Base-by-base conservation (phyloP, 2,888 invertebrate genomes). In the Latheticus oryzae region DNA sequence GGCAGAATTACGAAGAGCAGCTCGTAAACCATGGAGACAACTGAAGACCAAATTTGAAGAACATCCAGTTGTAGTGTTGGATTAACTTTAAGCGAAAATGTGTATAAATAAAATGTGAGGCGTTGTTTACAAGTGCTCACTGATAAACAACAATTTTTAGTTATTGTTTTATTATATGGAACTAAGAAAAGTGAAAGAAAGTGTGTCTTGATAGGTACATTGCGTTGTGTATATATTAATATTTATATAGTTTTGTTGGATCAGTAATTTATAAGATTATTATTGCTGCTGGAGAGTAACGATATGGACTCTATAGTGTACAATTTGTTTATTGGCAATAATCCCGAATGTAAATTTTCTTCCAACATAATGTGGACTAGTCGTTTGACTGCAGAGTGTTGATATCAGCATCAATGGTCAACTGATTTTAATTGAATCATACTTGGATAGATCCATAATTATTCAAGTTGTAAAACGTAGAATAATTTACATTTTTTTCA, bases 21-120 rank as follows among this genome's bases (percentile, higher is more conserved):
- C 93, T 30, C 86, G 94, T 63, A 92, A 92, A 75, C 94, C 94
- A 5, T 93, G 91, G 88, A 83, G 89, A 72, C 83, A 83, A 76
- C 78, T 88, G 64, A 76, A 77, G 68, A 72, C 73, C 54, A 80
- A 81, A 76, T 65, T 70, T 51, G 78, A 81, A 65, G 82, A 82
- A 69, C 83, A 85, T 78, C 83, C 85, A 78, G 86, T 87, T 80
- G 87, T 88, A 73, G 88, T 89, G 81, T 83, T 89, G 76, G 89
- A 89, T 86, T 89, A 88, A 88, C 85, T 79, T 75, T 78, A 69
- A 33, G n/a, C n/a, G n/a, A n/a, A 48, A 30, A 33, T 15, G 24
- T 33, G 19, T 38, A 54, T 26, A 47, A 21, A n/a, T n/a, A n/a
- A n/a, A n/a, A 40, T 32, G 30, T 38, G 45, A n/a, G 60, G 64